Base-by-base conservation (phyloP, 2,113 vertebrate genomes). In the Peucedramus taeniatus region DNA sequence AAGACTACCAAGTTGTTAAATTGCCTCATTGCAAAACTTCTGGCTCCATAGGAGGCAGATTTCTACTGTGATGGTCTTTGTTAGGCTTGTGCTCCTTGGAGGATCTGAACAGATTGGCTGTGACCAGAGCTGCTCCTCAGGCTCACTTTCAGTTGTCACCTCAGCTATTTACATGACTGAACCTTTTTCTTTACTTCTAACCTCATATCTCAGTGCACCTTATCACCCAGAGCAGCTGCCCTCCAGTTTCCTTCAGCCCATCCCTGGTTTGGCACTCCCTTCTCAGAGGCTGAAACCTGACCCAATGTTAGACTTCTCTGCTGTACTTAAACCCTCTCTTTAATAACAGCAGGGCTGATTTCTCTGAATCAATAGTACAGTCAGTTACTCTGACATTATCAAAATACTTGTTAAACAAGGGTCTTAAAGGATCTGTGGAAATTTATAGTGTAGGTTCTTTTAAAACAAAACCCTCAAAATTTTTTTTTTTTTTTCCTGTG, bases 371-470 rank as follows among this genome's bases (percentile, higher is more conserved):
- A 83, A 76, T 63, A 35, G 59, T 49, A 66, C 28, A 84, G 51
- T 51, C 24, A 91, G 17, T 56, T 53, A 82, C 40, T 93, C 93
- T 86, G 89, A 83, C 56, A 83, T 95, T 95, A 95, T 82, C 83
- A 96, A 96, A 96, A 91, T 74, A 94, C 94, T 88, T 96, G 56
- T 94, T 95, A 92, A 85, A 96, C 56, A 93, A 44, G 54, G 87
- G 57, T 84, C 69, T 81, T 97, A 57, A 93, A 96, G 78, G 69
- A 86, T 77, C 60, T 91, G 31, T 96, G 91, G 93, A 95, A 95
- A 94, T 71, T 63, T 61, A 51, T 54, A 75, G 28, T 13, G 16
- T 10, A 33, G 49, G 16, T 92, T 35, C 51, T 93, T 92, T 66
- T 42, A 61, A 90, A 93, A 61, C 4, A 90, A 79, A 79, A 56